phyloP scores from a whole-genome alignment of 2,797 vertebrate genomes.

The Chiloscyllium punctatum region DNA sequence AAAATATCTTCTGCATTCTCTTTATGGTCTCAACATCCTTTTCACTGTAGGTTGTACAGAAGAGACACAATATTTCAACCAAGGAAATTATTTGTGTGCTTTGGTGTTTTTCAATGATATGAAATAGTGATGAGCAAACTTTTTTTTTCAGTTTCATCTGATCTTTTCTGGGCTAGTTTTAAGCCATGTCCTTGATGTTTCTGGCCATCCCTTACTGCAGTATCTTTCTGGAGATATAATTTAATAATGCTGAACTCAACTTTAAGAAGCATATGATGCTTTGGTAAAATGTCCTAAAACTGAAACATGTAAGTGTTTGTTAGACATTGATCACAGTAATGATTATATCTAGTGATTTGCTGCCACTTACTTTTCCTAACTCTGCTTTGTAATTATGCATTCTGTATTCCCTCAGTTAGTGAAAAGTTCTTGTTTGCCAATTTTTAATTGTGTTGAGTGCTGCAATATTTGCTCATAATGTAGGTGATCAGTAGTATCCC shows the following conservation, averaged over 20 bases:
- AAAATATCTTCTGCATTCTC: background rate
- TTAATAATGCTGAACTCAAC: background rate
- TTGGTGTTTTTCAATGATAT: background rate
- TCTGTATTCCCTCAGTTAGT: background rate
- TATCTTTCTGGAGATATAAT: background rate
- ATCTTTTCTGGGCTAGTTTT: background rate
- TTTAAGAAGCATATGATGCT: background rate
- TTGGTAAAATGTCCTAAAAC: background rate
- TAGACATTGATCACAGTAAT: background rate
- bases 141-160: background rate
- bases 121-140: background rate
- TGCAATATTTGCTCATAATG: background rate
- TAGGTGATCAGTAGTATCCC: background rate
- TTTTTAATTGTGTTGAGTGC: background rate
- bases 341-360: background rate
- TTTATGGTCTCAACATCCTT: background rate
- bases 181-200: background rate
- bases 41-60: background rate
- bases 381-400: background rate
- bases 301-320: background rate
- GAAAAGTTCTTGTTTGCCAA: background rate
- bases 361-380: background rate
- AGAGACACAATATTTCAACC: background rate
- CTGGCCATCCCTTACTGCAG: background rate
- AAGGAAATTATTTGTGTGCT: background rate